These are phyloP conservation scores for Isoperla grammatica DNA, from an alignment of 2,888 invertebrate genomes.

Conservation along the genomic window DNA sequence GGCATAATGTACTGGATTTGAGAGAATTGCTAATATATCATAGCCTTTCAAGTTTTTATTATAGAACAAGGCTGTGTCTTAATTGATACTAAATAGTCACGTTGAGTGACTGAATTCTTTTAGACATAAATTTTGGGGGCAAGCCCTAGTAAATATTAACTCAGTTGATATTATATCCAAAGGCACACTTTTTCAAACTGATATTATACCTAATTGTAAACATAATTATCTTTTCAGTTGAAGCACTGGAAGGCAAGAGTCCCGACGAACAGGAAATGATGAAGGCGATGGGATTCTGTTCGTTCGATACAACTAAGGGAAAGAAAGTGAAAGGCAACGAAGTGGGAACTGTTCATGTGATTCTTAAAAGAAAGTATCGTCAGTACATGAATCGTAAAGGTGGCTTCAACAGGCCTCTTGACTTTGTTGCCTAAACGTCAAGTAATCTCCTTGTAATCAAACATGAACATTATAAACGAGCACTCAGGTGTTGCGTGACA, in stretches of 20 bases:
- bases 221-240: slow-evolving; percentile 51
- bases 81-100: too few species aligned
- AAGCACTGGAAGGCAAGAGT: slow-evolving; percentile 84
- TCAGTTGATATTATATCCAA: too few species aligned
- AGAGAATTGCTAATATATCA: too few species aligned
- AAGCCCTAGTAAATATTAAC: too few species aligned
- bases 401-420: slow-evolving; percentile 96
- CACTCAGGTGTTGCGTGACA: too few species aligned
- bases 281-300: slow-evolving; percentile 94
- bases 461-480: too few species aligned
- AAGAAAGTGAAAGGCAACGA: slow-evolving; percentile 94
- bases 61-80: too few species aligned
- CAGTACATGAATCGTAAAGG: slow-evolving; percentile 99
- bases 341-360: slow-evolving; percentile 90
- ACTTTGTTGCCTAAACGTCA: slow-evolving; percentile 76
- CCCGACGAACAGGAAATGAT: slow-evolving; percentile 93
- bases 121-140: too few species aligned
- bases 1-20: too few species aligned
- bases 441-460: too few species aligned
- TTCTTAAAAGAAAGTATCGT: slow-evolving; percentile 91
- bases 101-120: too few species aligned
- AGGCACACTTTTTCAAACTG: background rate
- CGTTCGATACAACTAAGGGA: slow-evolving; percentile 93
- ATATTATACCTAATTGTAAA: background rate
- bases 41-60: too few species aligned